Evolutionary conservation across 1,140 invertebrate species (phyloP), one percentile per base, ranked within the genome.

Genomic region (Cylas formicarius): DNA sequence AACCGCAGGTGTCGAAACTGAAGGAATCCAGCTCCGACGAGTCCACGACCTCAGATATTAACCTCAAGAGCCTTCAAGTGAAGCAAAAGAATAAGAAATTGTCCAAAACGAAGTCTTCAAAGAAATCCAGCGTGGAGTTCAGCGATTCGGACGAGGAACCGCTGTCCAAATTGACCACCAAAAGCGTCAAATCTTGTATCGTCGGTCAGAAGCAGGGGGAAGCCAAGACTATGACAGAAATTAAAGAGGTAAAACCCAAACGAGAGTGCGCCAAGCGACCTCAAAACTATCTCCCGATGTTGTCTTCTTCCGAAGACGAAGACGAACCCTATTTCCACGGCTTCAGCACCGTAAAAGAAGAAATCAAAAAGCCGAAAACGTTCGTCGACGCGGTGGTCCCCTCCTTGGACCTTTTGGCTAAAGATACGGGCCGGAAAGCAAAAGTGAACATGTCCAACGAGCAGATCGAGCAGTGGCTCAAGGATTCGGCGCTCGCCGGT

Each of bases 391-490:
- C 47, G 2, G 23, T 44, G 24, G 44, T 37, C 28, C 46, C 39
- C 8, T 32, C 37, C 21, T 35, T 55, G 3, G 62, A 64, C 48
- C 35, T 66, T 23, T 47, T 58, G 11, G 54, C 52, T 31, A 63
- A 65, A 51, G 62, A 66, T 52, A 44, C 65, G 7, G 54, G 58
- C 3, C 49, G 58, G 32, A 81, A 81, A 58, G 77, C 75, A 10
- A 77, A 80, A 53, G 76, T 82, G 0, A 81, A 80, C 44, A 80
- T 81, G 77, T 78, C 80, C 0, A 78, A 73, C 9, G 81, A 84
- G 54, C 77, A 82, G 56, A 82, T 82, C 33, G 77, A 81, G 42
- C 80, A 81, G 54, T 82, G 80, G 80, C 55, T 83, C 1, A 77
- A 77, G 38, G 78, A 82, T 39, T 65, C 62, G 33, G 62, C 59